These are phyloP conservation scores for Gisinianus flammeolus DNA, from an alignment of 2,888 invertebrate species.

Conservation along the genomic window DNA sequence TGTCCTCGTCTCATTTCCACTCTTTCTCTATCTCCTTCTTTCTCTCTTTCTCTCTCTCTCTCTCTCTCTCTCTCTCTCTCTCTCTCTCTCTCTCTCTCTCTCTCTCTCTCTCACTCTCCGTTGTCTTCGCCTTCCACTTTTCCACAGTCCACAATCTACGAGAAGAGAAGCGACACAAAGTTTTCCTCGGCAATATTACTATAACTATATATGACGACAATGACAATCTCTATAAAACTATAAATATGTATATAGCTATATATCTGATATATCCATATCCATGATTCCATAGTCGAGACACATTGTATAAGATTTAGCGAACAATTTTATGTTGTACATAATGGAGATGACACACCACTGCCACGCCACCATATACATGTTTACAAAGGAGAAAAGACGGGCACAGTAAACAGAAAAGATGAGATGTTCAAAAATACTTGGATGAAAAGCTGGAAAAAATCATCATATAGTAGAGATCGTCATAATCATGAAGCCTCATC, in stretches of 20 bases:
- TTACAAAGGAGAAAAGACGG: slow-evolving; percentile 18
- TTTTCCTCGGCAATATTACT: too few species aligned
- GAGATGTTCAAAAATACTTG: slow-evolving; percentile 32
- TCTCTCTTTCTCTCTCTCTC: slow-evolving; percentile 8
- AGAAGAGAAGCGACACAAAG: slow-evolving; percentile 4
- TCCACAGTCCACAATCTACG: neutral
- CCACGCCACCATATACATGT: neutral
- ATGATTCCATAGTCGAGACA: neutral
- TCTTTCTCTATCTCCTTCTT: neutral
- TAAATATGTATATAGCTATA: too few species aligned
- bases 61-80: neutral
- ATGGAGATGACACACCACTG: neutral
- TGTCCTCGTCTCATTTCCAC: slow-evolving; percentile 14
- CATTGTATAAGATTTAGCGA: neutral
- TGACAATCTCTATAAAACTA: too few species aligned
- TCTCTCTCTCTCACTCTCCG: neutral
- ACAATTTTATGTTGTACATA: neutral
- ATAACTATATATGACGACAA: too few species aligned
- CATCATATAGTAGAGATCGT: slow-evolving; percentile 34
- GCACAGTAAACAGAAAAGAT: slow-evolving; percentile 33
- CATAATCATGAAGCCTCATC: slow-evolving; percentile 40
- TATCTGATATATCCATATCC: too few species aligned
- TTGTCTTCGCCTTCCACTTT: neutral
- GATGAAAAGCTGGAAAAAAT: slow-evolving; percentile 36
- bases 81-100: neutral